Evolutionary conservation across 1,140 invertebrate species (phyloP).

Genomic region (Drosophila parabipectinata): DNA sequence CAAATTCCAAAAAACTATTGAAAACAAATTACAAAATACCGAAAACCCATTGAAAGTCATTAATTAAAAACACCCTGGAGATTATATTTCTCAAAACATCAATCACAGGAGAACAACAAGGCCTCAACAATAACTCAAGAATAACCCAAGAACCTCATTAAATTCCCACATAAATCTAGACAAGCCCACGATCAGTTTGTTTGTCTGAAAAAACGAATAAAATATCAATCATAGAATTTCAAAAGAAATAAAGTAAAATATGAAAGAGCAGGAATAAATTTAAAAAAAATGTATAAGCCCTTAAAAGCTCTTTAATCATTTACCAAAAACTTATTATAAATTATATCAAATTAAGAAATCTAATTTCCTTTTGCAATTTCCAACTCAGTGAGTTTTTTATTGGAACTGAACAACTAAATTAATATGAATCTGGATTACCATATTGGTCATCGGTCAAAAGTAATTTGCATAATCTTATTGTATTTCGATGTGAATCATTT

Average conservation of each 20-base stretch:
- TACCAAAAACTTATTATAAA: neutral
- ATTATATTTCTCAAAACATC: constrained; percentile 1
- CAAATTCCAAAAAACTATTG: too few species aligned
- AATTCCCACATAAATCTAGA: constrained; percentile 20
- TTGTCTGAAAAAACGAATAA: constrained; percentile 5
- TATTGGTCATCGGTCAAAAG: constrained; percentile 13
- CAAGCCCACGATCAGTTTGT: constrained; percentile 16
- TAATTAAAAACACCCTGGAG: neutral
- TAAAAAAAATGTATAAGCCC: too few species aligned
- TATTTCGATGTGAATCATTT: constrained; percentile 57
- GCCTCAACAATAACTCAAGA: neutral
- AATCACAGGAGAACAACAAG: constrained; percentile 10
- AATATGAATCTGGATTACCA: constrained; percentile 25
- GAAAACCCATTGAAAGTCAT: neutral
- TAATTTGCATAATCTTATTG: constrained; percentile 67
- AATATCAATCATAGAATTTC: constrained; percentile 13
- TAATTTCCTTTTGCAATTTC: constrained; percentile 36
- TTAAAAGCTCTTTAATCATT: neutral
- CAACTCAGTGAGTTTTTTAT: constrained; percentile 21
- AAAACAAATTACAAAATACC: too few species aligned
- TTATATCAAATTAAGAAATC: constrained; percentile 17
- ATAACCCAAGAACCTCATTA: constrained; percentile 1
- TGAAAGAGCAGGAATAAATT: too few species aligned
- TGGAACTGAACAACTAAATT: constrained; percentile 19
- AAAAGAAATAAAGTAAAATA: too few species aligned